Base-by-base conservation (phyloP, 2,113 vertebrate species). In the Osmerus mordax region DNA sequence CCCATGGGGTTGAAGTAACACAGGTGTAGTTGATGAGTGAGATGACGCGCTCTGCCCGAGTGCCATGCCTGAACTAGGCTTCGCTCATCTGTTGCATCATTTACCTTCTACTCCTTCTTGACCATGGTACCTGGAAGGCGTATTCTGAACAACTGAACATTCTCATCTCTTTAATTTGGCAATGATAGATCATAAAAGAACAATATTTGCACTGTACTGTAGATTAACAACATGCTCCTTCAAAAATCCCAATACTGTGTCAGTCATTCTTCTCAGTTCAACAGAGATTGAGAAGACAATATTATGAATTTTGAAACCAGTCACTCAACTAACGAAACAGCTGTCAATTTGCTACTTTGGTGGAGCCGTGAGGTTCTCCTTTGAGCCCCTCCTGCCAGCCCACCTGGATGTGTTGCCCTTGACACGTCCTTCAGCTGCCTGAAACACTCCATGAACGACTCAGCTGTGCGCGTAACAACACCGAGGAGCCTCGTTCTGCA, bases 381-480 rank as follows among this genome's bases (percentile, higher is more conserved):
- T 81, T 79, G 82, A 84, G 67, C 79, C 81, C 77, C 76, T 70
- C 72, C 84, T 55, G 77, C 77, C 83, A 88, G 63, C 78, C 88
- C 91, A 90, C 87, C 90, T 89, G 87, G 78, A 92, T 87, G 87
- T 87, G 80, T 83, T 65, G 86, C 73, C 89, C 90, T 87, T 90
- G 84, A 91, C 77, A 79, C 78, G 41, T 73, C 81, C 85, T 92
- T 89, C 89, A 91, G 32, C 36, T 51, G 64, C 64, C 64, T 41
- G 73, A 80, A 78, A 83, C 84, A 82, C 79, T 81, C 47, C 1
- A 52, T n/a, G 79, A 82, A 83, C 85, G 76, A 84, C 82, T 89
- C 83, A 80, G 83, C 88, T 92, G 89, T 87, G 84, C 79, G 81
- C 76, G 79, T 90, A 89, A 92, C 88, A 83, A 90, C 81, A 81